phyloP scores from a whole-genome alignment of 2,113 vertebrate species.

The Rana temporaria region DNA sequence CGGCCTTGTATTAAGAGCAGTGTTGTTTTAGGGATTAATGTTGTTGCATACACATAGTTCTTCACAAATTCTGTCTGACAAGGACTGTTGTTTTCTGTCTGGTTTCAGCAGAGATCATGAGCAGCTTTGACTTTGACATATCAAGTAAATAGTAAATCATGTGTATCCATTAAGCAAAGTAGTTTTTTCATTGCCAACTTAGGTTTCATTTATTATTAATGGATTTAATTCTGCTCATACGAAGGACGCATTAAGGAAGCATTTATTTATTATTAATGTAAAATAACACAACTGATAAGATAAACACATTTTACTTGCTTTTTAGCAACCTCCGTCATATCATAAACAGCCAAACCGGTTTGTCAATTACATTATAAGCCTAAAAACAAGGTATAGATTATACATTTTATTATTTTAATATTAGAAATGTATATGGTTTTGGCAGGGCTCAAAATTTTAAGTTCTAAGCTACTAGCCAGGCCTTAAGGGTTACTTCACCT shows the following conservation, averaged over 20 bases:
- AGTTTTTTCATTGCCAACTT: conserved; percentile 46
- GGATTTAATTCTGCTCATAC: conserved; percentile 44
- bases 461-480: too few species aligned
- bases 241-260: conserved; percentile 41
- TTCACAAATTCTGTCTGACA: too few species aligned
- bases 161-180: conserved; percentile 48
- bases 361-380: conserved; percentile 8
- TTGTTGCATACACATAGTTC: too few species aligned
- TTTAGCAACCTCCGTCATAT: conserved; percentile 13
- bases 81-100: not conserved
- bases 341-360: not conserved
- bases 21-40: too few species aligned
- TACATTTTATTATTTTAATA: not conserved
- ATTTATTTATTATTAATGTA: conserved; percentile 44
- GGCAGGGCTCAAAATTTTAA: too few species aligned
- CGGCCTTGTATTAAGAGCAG: too few species aligned
- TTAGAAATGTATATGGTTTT: too few species aligned
- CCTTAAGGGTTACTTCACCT: too few species aligned
- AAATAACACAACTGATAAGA: conserved; percentile 42
- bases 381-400: conserved; percentile 1
- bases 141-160: conserved; percentile 38
- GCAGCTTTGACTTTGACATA: conserved; percentile 15
- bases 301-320: conserved; percentile 19
- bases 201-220: conserved; percentile 46
- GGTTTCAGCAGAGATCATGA: not conserved